Base-by-base conservation (phyloP, 2,113 vertebrate species). In the Bambusicola thoracicus region DNA sequence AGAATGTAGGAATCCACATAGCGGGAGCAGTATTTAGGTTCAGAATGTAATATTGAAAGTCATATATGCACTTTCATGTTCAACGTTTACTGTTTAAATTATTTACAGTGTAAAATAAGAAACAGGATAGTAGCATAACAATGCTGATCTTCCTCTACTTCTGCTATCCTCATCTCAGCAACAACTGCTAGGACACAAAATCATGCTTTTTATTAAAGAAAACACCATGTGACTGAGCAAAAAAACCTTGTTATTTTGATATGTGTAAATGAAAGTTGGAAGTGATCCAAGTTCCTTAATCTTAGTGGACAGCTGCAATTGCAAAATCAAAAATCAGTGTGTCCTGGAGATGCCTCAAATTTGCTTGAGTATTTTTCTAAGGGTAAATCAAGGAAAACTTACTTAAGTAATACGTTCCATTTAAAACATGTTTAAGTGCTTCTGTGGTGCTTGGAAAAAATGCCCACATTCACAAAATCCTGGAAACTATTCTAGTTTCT, bases 221-320 rank as follows among this genome's bases (percentile, higher is more conserved):
- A 88, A 12, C 14, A 17, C 18, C 11, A 76, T 3, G 11, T 66
- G 69, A 92, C 61, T 59, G 29, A 62, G 61, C 8, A 83, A 91
- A 82, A 5, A 77, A 79, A 66, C 66, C 66, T 62, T 94, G 25
- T 63, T 90, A 43, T 83, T 94, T 89, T 40, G 40, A 51, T 27
- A 36, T 0, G 5, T 84, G 34, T 92, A 93, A 90, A 92, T 58
- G 85, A 81, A 74, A 17, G 2, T 6, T 92, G 92, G 89, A 90
- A 89, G 20, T 13, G 4, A 67, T 89, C 67, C 91, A 90, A 56
- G 13, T 79, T 90, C 79, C 87, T 81, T 96, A 96, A 96, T 90
- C 92, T 89, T 80, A 85, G 69, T 69, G 70, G 82, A 90, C 95
- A 97, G 95, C 95, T 97, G 95, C 92, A 93, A 92, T 61, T 59